A percentile compares a stretch with the other conserved stretches of the same genome.
These are phyloP conservation scores for Rousettus leschenaultii DNA, from an alignment of 2,113 vertebrate genomes.

Conservation along the genomic window DNA sequence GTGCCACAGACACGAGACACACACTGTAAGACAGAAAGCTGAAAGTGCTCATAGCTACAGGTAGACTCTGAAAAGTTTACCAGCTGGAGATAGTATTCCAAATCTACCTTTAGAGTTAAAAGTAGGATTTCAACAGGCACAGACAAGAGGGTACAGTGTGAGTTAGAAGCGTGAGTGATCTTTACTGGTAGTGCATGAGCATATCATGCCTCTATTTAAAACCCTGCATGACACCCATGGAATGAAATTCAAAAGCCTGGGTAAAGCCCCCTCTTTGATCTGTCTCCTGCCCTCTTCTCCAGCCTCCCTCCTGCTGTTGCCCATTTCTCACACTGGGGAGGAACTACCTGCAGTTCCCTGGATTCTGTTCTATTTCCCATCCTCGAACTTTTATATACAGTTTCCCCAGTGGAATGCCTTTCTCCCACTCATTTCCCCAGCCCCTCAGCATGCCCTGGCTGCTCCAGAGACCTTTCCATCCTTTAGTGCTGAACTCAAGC, in stretches of 20 bases:
- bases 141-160: rapidly evolving
- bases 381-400: not conserved
- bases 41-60: rapidly evolving
- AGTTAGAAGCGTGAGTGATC: not conserved
- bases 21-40: not conserved
- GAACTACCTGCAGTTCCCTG: not conserved
- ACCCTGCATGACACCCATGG: not conserved
- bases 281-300: not conserved
- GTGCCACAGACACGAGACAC: not conserved
- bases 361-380: not conserved
- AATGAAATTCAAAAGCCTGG: not conserved
- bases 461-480: not conserved
- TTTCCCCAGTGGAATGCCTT: not conserved
- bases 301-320: not conserved
- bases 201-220: not conserved
- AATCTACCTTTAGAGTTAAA: not conserved
- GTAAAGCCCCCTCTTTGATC: not conserved
- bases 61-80: not conserved
- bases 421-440: too few relatives aligned
- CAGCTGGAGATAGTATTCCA: not conserved
- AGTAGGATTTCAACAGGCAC: not conserved
- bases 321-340: not conserved
- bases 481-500: not conserved
- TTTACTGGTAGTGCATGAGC: rapidly evolving
- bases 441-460: too few relatives aligned